Evolutionary conservation across 2,888 invertebrate species (phyloP), one percentile per base, ranked within the genome.

Genomic region (Marasmarcha lunaedactyla): DNA sequence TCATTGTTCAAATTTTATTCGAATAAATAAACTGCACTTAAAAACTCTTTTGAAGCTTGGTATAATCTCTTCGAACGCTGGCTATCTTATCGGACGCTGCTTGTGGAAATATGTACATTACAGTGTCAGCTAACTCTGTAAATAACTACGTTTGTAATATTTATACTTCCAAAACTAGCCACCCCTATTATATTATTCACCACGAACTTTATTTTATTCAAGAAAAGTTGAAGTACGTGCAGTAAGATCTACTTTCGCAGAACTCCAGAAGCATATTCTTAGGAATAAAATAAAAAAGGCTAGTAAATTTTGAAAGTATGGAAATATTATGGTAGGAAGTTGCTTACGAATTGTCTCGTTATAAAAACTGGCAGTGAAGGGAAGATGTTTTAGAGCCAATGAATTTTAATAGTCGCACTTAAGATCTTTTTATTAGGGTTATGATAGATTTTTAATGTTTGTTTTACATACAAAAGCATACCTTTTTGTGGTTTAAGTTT

Each of bases 341-440:
- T 42, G 78, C 70, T 64, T 78, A 73, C 67, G 70, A 77, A 79
- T 79, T 59, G 72, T 71, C 71, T 76, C 54, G 53, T 69, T 72
- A 65, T 54, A 69, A 71, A 65, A 59, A 44, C 50, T 51, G 44
- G 49, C 55, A 52, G 57, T 52, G 60, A 63, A 60, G 57, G 58
- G 66, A 56, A 63, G 54, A 63, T 59, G 63, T 63, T 71, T n/a
- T 59, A 62, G 56, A 56, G 58, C 59, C 71, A 63, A 73, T 76
- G 71, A 76, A 77, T 77, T 72, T 76, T 73, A 74, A 74, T 64
- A 56, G 50, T 42, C 44, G 46, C 50, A 57, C 57, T 62, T 55
- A 58, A 52, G 49, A 50, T 48, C 50, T 53, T 52, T 59, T 59
- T 58, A 54, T 57, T 52, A 54, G 48, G 46, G 46, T 46, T 46